Evolutionary conservation across 2,113 vertebrate genomes (phyloP).

Genomic region (Sorex fumeus): DNA sequence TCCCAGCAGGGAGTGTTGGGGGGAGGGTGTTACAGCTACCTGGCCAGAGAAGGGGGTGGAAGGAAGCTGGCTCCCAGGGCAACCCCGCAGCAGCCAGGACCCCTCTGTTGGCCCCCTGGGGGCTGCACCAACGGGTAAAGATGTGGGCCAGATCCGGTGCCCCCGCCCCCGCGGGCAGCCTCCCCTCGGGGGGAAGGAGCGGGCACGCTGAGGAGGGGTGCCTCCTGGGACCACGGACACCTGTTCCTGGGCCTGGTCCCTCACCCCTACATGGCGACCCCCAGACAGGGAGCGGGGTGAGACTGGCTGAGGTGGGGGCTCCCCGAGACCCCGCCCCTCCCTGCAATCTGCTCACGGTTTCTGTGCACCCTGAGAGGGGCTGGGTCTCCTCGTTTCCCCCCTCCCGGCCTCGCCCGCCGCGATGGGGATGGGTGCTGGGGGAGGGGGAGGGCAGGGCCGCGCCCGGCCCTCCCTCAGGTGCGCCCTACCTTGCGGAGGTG

Average conservation of each 20-base stretch:
- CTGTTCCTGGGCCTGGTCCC: slow-evolving; percentile 67
- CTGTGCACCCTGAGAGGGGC: neutral
- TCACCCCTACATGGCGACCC: neutral
- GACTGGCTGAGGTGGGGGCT: neutral
- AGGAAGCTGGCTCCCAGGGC: no score
- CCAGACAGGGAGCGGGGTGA: neutral
- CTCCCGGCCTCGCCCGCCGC: neutral
- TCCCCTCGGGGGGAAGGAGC: neutral
- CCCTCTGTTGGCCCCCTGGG: neutral
- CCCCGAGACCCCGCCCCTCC: neutral
- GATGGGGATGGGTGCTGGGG: neutral
- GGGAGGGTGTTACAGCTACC: neutral
- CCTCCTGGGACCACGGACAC: slow-evolving; percentile 63
- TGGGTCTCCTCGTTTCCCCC: neutral
- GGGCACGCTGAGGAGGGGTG: neutral
- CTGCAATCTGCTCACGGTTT: neutral
- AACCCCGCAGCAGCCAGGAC: no score
- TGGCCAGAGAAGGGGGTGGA: no score
- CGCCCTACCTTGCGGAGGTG: slow-evolving; percentile 89
- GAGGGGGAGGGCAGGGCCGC: neutral
- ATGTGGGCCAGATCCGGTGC: neutral
- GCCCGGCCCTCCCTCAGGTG: neutral
- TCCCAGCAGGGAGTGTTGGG: neutral
- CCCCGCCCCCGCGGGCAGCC: neutral
- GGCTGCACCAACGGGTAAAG: neutral